Evolutionary conservation across 2,113 vertebrate genomes (phyloP).

Genomic region (Chloebia gouldiae): DNA sequence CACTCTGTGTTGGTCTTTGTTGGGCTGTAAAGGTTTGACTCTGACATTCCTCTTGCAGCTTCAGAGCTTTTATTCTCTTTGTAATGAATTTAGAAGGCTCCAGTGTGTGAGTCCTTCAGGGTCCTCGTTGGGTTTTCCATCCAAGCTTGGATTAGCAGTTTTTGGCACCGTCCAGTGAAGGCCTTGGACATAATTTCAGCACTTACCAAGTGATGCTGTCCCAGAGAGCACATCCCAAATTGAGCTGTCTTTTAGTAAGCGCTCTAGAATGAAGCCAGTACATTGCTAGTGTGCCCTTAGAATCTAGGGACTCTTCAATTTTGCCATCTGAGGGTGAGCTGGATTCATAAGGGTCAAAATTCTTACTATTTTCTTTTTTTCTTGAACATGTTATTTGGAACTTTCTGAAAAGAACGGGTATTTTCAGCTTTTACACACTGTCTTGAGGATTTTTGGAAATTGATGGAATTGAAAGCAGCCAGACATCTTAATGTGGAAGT

Average conservation of each 20-base stretch:
- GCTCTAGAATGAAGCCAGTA: background rate
- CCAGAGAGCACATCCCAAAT: background rate
- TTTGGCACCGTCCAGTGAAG: background rate
- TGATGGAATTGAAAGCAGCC: background rate
- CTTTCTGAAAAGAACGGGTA: background rate
- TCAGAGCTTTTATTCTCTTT: background rate
- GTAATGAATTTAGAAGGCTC: background rate
- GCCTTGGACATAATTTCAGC: background rate
- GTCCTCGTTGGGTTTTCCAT: fast-evolving
- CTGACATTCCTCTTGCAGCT: background rate
- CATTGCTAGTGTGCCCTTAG: background rate
- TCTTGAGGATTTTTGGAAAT: background rate
- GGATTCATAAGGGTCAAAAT: background rate
- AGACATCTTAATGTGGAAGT: background rate
- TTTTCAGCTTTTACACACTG: background rate
- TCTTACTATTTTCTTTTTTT: background rate
- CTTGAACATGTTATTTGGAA: background rate
- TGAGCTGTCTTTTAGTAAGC: background rate
- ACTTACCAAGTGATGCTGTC: background rate
- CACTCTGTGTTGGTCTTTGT: fast-evolving
- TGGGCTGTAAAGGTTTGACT: background rate
- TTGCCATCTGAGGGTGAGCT: background rate
- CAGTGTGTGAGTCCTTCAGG: background rate
- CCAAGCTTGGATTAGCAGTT: background rate
- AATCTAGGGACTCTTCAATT: background rate